Evolutionary conservation across 2,888 invertebrate genomes (phyloP), one percentile per base, ranked within the genome.

Genomic region (Diaphora mendica): DNA sequence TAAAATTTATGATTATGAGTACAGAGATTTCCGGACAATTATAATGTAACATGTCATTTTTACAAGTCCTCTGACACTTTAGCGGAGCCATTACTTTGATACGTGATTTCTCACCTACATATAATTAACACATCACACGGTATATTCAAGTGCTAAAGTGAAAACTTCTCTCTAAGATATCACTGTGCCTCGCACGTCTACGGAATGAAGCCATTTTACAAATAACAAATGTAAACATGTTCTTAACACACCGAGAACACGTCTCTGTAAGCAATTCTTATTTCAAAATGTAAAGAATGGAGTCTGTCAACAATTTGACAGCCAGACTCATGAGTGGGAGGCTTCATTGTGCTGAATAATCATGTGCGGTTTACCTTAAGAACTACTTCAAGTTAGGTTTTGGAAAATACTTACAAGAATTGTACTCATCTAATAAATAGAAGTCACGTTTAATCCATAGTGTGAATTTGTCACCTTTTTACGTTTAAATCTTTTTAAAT

Each of bases 271-370:
- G 70, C 80, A 81, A 79, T 80, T 82, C 81, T 82, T 82, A 84
- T 82, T 81, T 72, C 74, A 69, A 77, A 82, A 76, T 77, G 73
- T 79, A 77, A 79, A 82, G 77, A 87, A 87, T 84, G 76, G 73
- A 71, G 84, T 84, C 70, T 83, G 83, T 86, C 85, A 88, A 87
- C 84, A 87, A 72, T 68, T 68, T 68, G 66, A 68, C 79, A 76
- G 74, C 79, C 77, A 75, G 77, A 79, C 78, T 79, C 51, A 70
- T 74, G 30, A 62, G 17, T 5, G 39, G 72, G 66, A 66, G 51
- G 48, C 48, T 75, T 55, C 72, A 72, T 77, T 76, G 70, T 70
- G 13, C 17, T 69, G 65, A 39, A 8, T 30, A 68, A 51, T 73
- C 55, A 69, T 67, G 68, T 74, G 73, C 23, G 23, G 23, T 23